Evolutionary conservation across 2,113 vertebrate species (phyloP).

Genomic region (Rallus limicola): DNA sequence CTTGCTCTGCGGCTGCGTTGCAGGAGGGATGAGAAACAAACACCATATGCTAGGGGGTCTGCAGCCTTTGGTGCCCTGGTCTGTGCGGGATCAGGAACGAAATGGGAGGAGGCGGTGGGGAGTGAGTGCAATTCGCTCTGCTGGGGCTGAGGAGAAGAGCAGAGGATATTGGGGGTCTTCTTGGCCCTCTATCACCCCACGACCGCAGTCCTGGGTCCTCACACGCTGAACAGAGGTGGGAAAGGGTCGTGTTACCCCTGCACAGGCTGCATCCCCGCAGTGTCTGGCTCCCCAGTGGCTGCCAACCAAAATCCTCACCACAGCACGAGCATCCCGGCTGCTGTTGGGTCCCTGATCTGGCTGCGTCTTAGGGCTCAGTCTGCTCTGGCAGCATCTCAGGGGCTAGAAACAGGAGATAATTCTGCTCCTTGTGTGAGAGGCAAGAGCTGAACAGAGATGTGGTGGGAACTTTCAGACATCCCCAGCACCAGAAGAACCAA

Average conservation of each 20-base stretch:
- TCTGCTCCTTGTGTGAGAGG: not conserved
- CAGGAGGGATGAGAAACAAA: not conserved
- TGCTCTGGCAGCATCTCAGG: not conserved
- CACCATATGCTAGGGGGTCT: not conserved
- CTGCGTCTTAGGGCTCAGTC: not conserved
- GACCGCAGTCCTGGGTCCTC: not conserved
- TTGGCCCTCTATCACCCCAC: not conserved
- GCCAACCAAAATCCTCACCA: rapidly evolving
- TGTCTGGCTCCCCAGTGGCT: not conserved
- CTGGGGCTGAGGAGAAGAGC: not conserved
- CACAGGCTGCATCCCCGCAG: rapidly evolving
- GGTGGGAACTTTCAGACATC: not conserved
- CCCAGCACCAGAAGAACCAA: not conserved
- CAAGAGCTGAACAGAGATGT: not conserved
- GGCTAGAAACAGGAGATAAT: not conserved
- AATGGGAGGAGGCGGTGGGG: not conserved
- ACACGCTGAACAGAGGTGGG: rapidly evolving
- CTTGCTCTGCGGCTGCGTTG: not conserved
- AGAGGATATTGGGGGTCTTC: not conserved
- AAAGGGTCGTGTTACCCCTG: not conserved
- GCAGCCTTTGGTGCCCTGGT: not conserved
- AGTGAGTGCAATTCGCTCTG: not conserved
- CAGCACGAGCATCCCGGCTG: rapidly evolving
- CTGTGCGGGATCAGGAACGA: not conserved
- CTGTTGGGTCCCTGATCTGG: not conserved